phyloP scores from a whole-genome alignment of 2,113 vertebrate species.

The Daphoenositta chrysoptera region DNA sequence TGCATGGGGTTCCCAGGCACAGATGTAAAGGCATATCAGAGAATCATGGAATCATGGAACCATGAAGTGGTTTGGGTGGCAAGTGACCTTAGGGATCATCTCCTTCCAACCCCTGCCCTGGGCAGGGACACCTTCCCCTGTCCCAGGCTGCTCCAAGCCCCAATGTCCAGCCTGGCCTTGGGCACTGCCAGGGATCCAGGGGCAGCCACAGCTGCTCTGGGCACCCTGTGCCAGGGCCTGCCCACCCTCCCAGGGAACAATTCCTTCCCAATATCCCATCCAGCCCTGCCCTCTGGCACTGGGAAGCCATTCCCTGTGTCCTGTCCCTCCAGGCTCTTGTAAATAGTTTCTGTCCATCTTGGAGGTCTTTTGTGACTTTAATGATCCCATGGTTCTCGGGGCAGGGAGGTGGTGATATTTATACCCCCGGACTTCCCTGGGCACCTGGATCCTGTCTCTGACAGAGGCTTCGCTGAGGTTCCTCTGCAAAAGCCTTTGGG shows the following conservation, averaged over 20 bases:
- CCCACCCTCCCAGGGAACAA: neutral
- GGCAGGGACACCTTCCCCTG: neutral
- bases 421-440: rapidly evolving
- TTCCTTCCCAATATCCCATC: rapidly evolving
- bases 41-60: neutral
- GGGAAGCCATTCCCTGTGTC: neutral
- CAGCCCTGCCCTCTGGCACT: neutral
- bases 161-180: neutral
- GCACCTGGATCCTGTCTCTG: neutral
- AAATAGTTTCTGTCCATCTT: neutral
- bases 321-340: neutral
- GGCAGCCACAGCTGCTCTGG: neutral
- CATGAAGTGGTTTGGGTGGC: neutral
- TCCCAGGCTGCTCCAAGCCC: neutral
- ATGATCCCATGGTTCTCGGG: neutral
- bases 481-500: neutral
- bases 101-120: neutral
- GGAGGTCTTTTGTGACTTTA: neutral
- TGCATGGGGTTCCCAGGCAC: neutral
- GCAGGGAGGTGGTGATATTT: neutral
- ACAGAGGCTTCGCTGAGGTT: rapidly evolving
- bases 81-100: neutral
- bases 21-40: rapidly evolving
- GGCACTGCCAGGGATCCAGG: neutral
- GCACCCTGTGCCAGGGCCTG: neutral